phyloP scores from a whole-genome alignment of 1,140 invertebrate species.

The Drosophila willistoni region DNA sequence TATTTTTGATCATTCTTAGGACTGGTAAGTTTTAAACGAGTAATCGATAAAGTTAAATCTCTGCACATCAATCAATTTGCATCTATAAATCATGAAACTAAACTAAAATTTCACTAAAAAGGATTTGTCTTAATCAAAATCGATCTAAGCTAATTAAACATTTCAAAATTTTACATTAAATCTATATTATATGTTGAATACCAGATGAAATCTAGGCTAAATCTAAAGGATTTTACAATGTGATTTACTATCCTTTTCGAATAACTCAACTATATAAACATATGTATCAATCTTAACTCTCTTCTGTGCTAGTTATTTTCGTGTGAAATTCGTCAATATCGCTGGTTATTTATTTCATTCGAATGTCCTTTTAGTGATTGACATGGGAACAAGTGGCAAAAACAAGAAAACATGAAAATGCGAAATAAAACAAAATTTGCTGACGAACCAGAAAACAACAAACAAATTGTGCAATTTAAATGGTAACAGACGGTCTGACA shows the following conservation, averaged over 20 bases:
- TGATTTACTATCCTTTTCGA: not conserved
- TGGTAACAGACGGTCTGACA: conserved; percentile 32
- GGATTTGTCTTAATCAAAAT: too few relatives aligned
- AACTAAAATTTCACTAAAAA: too few relatives aligned
- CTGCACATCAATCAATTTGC: too few relatives aligned
- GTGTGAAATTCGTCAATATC: not conserved
- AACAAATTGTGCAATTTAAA: conserved; percentile 52
- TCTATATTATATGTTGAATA: too few relatives aligned
- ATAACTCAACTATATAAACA: not conserved
- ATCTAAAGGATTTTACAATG: too few relatives aligned
- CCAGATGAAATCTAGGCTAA: too few relatives aligned
- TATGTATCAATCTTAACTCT: not conserved
- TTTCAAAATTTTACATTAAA: too few relatives aligned
- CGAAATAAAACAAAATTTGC: conserved; percentile 23
- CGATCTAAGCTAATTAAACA: too few relatives aligned
- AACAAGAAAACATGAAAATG: conserved; percentile 15
- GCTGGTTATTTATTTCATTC: not conserved
- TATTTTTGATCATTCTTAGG: not conserved
- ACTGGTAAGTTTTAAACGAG: not conserved
- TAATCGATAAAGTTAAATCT: not conserved
- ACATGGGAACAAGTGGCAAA: not conserved
- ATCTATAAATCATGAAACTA: too few relatives aligned
- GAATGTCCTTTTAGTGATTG: not conserved
- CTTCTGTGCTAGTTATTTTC: not conserved
- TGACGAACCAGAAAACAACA: conserved; percentile 33